These are phyloP conservation scores for Anastatus disparis DNA, from an alignment of 1,140 invertebrate species.

Conservation along the genomic window DNA sequence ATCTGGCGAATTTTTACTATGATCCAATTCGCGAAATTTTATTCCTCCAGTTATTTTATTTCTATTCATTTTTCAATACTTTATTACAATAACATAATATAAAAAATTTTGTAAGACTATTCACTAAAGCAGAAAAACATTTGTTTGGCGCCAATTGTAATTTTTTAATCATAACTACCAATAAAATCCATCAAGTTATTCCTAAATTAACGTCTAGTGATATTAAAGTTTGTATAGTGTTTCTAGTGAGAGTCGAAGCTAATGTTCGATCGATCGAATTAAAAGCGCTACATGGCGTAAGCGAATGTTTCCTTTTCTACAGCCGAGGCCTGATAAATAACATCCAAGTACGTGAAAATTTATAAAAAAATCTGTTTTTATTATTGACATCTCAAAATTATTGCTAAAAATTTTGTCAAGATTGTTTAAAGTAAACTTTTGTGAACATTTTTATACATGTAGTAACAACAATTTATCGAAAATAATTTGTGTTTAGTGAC, in stretches of 20 bases:
- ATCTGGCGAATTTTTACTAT: background rate
- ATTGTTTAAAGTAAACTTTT: background rate
- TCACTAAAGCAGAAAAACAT: no score
- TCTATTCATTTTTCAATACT: slow-evolving; percentile 23
- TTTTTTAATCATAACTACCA: background rate
- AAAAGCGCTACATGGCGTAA: background rate
- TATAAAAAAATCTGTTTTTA: slow-evolving; percentile 21
- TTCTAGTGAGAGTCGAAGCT: background rate
- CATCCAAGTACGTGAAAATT: slow-evolving; percentile 28
- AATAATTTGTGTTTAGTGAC: background rate
- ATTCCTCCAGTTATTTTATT: slow-evolving; percentile 17
- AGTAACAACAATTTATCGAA: slow-evolving; percentile 5
- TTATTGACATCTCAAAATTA: slow-evolving; percentile 16
- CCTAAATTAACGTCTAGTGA: no score
- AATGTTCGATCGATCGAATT: slow-evolving; percentile 15
- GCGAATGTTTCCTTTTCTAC: slow-evolving; percentile 33
- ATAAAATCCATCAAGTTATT: background rate
- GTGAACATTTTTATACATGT: slow-evolving; percentile 12
- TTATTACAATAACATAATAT: no score
- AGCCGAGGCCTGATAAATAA: background rate
- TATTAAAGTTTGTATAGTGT: background rate
- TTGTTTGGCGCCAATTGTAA: slow-evolving; percentile 15
- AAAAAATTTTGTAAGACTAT: no score
- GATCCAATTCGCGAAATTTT: slow-evolving; percentile 36
- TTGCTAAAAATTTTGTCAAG: background rate